phyloP scores from a whole-genome alignment of 2,797 vertebrate genomes.

The Synanceia verrucosa region DNA sequence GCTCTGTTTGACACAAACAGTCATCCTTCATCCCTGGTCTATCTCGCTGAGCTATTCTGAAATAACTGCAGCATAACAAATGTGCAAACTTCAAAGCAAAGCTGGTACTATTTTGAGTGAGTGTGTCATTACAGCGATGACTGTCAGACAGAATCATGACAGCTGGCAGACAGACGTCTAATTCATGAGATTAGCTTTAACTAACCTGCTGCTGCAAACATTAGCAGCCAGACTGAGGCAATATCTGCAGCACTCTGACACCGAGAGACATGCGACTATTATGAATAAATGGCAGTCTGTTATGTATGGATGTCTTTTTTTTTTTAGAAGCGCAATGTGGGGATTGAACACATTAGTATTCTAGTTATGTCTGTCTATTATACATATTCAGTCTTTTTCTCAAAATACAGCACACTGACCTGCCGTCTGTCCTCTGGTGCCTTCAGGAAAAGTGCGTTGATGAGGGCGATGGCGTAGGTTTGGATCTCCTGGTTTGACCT shows the following conservation, averaged over 20 bases:
- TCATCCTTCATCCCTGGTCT: background rate
- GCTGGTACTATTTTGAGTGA: slow-evolving; percentile 31
- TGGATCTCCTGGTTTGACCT: slow-evolving; percentile 99
- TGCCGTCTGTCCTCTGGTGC: slow-evolving; percentile 96
- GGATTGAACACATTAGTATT: slow-evolving; percentile 31
- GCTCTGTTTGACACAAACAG: background rate
- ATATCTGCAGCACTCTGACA: slow-evolving; percentile 25
- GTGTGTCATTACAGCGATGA: slow-evolving; percentile 28
- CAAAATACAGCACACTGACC: slow-evolving; percentile 75
- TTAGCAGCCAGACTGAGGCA: slow-evolving; percentile 16
- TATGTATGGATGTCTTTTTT: slow-evolving; percentile 24
- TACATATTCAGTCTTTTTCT: slow-evolving; percentile 18
- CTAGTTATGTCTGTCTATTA: slow-evolving; percentile 14
- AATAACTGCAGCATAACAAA: slow-evolving; percentile 48
- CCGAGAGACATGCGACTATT: background rate
- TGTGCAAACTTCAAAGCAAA: slow-evolving; percentile 45
- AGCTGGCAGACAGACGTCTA: slow-evolving; percentile 64
- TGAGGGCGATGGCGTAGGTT: slow-evolving; percentile 97
- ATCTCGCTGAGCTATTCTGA: slow-evolving; percentile 11
- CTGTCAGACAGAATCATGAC: slow-evolving; percentile 52
- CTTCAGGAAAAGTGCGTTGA: slow-evolving; percentile 98
- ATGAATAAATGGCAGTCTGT: slow-evolving; percentile 25
- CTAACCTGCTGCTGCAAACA: slow-evolving; percentile 25
- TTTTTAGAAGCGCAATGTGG: slow-evolving; percentile 23
- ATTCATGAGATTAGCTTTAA: slow-evolving; percentile 28